A percentile compares a stretch with the other conserved stretches of the same genome.
These are phyloP conservation scores for Dromococcyx pavoninus DNA, from an alignment of 2,797 vertebrate genomes.

Conservation along the genomic window DNA sequence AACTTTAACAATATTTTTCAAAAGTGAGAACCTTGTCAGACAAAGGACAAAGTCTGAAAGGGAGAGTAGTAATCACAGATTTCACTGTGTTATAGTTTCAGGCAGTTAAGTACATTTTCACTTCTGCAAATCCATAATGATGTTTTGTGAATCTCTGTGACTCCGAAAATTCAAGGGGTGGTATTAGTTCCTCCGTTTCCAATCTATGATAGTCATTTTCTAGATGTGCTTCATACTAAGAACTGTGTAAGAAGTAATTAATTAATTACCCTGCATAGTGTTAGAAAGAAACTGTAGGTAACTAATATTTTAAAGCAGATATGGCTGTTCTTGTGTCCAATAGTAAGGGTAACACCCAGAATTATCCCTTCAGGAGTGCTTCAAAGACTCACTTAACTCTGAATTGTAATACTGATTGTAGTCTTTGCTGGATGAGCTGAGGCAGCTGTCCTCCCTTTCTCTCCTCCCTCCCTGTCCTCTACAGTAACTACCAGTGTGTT, in stretches of 20 bases:
- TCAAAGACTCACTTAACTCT: neutral
- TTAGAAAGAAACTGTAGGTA: neutral
- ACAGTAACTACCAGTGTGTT: neutral
- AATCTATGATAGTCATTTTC: neutral
- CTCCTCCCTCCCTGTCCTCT: neutral
- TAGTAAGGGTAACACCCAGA: neutral
- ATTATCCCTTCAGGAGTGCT: neutral
- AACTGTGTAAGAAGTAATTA: neutral
- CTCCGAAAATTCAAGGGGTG: neutral
- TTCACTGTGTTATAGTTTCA: neutral
- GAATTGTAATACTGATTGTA: neutral
- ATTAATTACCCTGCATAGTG: neutral
- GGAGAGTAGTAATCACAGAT: neutral
- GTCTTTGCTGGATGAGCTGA: neutral
- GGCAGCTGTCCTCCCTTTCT: neutral
- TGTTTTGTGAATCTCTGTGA: neutral
- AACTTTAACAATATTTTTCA: constrained; percentile 15
- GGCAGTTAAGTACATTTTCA: neutral
- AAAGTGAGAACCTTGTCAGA: neutral
- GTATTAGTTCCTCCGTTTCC: neutral
- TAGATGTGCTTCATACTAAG: neutral
- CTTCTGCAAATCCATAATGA: neutral
- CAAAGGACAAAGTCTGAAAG: neutral
- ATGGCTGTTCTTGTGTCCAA: neutral
- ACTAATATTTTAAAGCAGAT: neutral